phyloP scores from a whole-genome alignment of 1,140 invertebrate species.

The Bombus huntii region DNA sequence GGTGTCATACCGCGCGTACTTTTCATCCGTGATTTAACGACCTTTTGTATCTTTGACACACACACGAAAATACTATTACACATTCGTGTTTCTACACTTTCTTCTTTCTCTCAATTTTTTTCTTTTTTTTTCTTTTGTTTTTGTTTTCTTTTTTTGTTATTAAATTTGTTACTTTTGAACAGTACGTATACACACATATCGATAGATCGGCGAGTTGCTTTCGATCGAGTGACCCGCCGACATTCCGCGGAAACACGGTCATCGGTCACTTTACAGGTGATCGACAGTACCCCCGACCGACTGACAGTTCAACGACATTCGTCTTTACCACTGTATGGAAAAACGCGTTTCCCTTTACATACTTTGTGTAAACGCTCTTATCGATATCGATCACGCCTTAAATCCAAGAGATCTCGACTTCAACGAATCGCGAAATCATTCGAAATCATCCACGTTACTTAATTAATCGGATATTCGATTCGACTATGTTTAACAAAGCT shows the following conservation, averaged over 20 bases:
- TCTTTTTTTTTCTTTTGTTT: neutral
- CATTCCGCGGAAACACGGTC: constrained; percentile 23
- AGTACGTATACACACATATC: neutral
- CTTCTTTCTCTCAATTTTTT: neutral
- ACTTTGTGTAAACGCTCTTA: neutral
- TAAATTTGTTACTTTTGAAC: neutral
- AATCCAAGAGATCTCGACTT: neutral
- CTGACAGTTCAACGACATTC: constrained; percentile 47
- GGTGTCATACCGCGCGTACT: constrained; percentile 49
- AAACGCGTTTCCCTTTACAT: neutral
- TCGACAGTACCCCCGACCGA: constrained; percentile 35
- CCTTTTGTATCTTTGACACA: neutral
- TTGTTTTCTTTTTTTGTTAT: neutral
- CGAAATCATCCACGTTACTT: neutral
- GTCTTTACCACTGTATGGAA: constrained; percentile 29
- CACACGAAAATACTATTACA: neutral
- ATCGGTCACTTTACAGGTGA: constrained; percentile 45
- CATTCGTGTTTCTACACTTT: neutral
- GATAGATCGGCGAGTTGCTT: neutral
- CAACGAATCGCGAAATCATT: neutral
- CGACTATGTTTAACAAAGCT: neutral
- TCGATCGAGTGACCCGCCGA: neutral
- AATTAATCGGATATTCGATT: neutral
- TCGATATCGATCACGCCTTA: constrained; percentile 11
- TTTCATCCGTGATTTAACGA: constrained; percentile 38